phyloP scores from a whole-genome alignment of 1,140 invertebrate genomes.

The Lepidurus couesii region DNA sequence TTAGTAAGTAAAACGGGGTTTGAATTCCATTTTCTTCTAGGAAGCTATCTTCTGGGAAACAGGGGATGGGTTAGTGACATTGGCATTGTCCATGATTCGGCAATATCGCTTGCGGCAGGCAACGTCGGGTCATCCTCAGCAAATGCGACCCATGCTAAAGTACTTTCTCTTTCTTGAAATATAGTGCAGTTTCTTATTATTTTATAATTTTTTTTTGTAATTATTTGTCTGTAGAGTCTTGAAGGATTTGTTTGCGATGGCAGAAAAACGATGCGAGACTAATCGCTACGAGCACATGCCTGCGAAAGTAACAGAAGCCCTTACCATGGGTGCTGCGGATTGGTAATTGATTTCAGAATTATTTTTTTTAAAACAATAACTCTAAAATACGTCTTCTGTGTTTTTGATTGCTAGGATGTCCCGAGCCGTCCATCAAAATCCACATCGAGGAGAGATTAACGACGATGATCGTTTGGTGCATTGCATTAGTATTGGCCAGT shows the following conservation, averaged over 20 bases:
- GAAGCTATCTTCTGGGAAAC: conserved; percentile 33
- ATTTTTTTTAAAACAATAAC: neutral
- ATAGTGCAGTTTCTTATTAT: neutral
- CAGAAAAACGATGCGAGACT: neutral
- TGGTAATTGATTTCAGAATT: conserved; percentile 2
- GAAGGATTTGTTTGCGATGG: conserved; percentile 1
- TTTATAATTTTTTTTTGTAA: neutral
- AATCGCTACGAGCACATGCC: neutral
- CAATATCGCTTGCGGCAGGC: conserved; percentile 20
- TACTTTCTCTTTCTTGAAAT: neutral
- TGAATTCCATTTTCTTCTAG: neutral
- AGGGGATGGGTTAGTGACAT: neutral
- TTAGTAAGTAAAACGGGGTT: neutral
- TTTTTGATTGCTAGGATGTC: neutral
- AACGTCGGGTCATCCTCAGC: neutral
- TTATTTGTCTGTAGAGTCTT: neutral
- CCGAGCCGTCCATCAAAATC: conserved; percentile 10
- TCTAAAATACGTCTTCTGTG: neutral
- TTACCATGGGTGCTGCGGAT: conserved; percentile 31
- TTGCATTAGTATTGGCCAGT: conserved; percentile 20
- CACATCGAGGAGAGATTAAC: conserved; percentile 23
- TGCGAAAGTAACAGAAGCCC: conserved; percentile 5
- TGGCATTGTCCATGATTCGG: conserved; percentile 20
- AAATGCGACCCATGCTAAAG: conserved; percentile 29
- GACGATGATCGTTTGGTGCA: conserved; percentile 31